Conservation (phyloP, 2,888 invertebrate genomes). For the Pherbina coryleti region DNA sequence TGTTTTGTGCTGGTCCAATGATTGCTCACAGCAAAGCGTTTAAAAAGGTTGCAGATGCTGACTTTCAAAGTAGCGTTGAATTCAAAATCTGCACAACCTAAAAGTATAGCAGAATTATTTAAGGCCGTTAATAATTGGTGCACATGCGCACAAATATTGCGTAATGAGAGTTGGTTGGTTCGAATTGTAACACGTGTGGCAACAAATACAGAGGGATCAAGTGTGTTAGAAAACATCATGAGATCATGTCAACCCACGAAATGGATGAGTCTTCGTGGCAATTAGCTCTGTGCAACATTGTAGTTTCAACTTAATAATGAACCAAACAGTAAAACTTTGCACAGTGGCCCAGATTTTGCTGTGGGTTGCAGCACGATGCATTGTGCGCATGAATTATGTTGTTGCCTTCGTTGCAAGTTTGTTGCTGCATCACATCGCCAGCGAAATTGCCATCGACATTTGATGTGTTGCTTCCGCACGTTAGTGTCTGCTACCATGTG, state of each 20-base stretch:
- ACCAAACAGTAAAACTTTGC: too few species aligned
- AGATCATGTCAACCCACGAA: neutral
- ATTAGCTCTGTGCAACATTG: neutral
- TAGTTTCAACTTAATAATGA: too few species aligned
- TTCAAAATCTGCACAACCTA: neutral
- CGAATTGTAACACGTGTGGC: neutral
- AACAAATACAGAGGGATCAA: too few species aligned
- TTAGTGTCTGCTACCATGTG: neutral
- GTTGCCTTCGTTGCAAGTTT: slow-evolving; percentile 10
- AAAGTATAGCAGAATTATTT: neutral
- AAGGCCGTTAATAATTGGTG: neutral
- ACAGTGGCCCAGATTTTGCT: neutral
- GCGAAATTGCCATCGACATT: neutral
- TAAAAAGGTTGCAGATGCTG: neutral
- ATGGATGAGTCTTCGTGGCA: neutral
- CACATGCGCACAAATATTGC: too few species aligned
- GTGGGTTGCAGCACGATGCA: neutral
- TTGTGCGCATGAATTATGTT: neutral
- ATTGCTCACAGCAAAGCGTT: neutral
- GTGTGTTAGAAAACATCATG: neutral
- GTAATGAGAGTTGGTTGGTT: neutral
- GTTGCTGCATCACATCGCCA: neutral
- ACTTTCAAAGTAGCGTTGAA: neutral
- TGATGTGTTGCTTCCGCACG: slow-evolving; percentile 26
- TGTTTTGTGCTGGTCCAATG: slow-evolving; percentile 3